A percentile compares a stretch with the other conserved stretches of the same genome.
Conservation (phyloP, 2,888 invertebrate species). For the Dynastes tityus region DNA sequence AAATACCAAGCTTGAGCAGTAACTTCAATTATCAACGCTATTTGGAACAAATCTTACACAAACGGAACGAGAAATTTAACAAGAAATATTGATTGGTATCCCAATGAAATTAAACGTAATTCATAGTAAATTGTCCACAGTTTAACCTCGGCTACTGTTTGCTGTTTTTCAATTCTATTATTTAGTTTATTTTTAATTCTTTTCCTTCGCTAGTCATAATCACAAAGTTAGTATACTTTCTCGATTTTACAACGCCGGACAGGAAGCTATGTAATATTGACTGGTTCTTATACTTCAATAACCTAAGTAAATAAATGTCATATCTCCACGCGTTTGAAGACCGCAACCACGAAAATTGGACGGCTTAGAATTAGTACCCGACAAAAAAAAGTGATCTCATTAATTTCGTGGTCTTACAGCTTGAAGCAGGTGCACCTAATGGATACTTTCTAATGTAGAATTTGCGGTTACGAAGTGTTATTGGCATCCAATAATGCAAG, state of each 20-base stretch:
- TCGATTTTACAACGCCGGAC: not conserved
- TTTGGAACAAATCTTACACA: no score
- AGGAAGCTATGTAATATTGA: not conserved
- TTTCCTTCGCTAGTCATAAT: not conserved
- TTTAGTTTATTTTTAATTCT: not conserved
- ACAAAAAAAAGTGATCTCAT: no score
- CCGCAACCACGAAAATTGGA: conserved; percentile 10
- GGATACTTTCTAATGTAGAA: conserved; percentile 9
- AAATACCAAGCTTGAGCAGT: no score
- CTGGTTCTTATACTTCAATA: not conserved
- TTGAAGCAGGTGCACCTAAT: conserved; percentile 15
- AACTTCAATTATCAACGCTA: no score
- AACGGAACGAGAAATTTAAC: no score
- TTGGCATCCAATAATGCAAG: not conserved
- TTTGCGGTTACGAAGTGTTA: not conserved
- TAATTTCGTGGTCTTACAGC: no score
- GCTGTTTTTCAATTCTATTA: not conserved
- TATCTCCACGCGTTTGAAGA: not conserved
- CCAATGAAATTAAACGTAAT: conserved; percentile 1
- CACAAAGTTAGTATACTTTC: conserved; percentile 1
- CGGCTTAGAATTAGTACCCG: not conserved
- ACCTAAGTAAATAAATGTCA: no score
- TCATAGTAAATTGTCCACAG: conserved; percentile 3
- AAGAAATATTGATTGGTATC: not conserved
- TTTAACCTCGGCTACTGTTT: not conserved